Evolutionary conservation across 1,140 invertebrate species (phyloP).

Genomic region (Ooceraea biroi): DNA sequence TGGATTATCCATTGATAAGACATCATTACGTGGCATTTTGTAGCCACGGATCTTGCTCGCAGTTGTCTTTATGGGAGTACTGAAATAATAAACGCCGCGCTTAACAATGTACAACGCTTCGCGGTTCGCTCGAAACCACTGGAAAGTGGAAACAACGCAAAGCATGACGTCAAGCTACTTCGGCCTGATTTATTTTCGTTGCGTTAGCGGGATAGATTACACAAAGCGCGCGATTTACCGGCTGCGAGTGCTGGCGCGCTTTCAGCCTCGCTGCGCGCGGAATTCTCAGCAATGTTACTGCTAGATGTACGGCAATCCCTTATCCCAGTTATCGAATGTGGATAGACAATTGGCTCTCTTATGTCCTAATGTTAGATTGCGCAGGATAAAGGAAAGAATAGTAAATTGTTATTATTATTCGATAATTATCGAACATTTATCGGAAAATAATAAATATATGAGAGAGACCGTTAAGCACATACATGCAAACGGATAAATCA

Average conservation of each 20-base stretch:
- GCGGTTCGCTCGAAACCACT: neutral
- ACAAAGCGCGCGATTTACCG: slow-evolving; percentile 51
- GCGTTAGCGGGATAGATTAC: slow-evolving; percentile 14
- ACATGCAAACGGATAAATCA: neutral
- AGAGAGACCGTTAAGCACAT: neutral
- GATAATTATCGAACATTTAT: neutral
- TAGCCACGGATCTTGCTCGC: neutral
- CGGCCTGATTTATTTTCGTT: slow-evolving; percentile 50
- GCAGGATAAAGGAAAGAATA: neutral
- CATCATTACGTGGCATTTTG: neutral
- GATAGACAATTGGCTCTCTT: neutral
- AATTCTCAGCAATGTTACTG: neutral
- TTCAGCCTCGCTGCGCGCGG: slow-evolving; percentile 18
- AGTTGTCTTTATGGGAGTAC: neutral
- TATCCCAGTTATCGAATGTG: slow-evolving; percentile 39
- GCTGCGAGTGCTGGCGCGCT: slow-evolving; percentile 3
- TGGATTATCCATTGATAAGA: neutral
- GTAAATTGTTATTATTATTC: neutral
- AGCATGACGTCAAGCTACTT: slow-evolving; percentile 18
- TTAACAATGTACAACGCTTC: neutral
- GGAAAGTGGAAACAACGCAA: neutral
- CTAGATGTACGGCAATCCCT: neutral
- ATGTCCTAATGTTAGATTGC: neutral
- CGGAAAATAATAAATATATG: neutral
- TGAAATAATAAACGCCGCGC: neutral